Evolutionary conservation across 2,113 vertebrate species (phyloP).

Genomic region (Micromys minutus): DNA sequence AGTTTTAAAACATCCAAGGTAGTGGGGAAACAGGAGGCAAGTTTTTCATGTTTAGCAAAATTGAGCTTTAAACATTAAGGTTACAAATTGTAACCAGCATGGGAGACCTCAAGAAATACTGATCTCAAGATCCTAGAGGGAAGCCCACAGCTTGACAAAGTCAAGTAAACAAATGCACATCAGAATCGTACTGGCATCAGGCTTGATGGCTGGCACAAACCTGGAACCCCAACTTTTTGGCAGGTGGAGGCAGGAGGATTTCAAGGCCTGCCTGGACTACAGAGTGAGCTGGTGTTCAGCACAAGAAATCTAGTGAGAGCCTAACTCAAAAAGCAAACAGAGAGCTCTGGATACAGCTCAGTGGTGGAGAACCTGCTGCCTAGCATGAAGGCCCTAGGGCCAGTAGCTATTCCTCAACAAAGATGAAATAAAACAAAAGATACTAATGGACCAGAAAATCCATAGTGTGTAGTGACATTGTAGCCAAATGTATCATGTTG

Average conservation of each 20-base stretch:
- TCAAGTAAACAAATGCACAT: conserved; percentile 17
- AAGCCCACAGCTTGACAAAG: background rate
- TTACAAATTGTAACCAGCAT: background rate
- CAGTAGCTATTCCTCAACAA: no score
- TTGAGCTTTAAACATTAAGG: background rate
- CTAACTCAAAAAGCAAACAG: background rate
- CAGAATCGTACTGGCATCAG: background rate
- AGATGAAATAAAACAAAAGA: no score
- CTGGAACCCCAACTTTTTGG: background rate
- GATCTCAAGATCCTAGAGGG: background rate
- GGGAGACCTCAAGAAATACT: background rate
- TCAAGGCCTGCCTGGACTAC: background rate
- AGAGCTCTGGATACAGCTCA: background rate
- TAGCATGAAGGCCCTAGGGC: no score
- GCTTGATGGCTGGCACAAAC: background rate
- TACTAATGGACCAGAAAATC: no score
- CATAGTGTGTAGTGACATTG: no score
- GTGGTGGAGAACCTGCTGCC: background rate
- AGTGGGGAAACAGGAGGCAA: background rate
- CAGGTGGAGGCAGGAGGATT: background rate
- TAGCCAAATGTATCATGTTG: background rate
- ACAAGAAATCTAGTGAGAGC: no score
- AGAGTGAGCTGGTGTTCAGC: background rate
- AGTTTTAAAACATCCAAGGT: background rate
- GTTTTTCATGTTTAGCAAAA: background rate